Base-by-base conservation (phyloP, 1,140 invertebrate species). In the Ceratina japonica region DNA sequence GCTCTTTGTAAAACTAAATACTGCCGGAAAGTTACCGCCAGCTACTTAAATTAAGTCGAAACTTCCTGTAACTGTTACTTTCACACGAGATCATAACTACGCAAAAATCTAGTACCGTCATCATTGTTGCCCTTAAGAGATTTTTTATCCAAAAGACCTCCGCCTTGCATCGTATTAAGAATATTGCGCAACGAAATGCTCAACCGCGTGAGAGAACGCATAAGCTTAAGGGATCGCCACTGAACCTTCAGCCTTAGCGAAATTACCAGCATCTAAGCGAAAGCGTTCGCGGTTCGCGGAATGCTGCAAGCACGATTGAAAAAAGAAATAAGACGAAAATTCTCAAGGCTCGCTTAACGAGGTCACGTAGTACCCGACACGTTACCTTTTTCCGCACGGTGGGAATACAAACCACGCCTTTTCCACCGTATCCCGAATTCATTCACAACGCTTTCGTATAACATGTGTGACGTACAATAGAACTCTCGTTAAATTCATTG, bases 401-500 rank as follows among this genome's bases (percentile, higher is more conserved):
- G 22, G 18, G 58, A 59, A 66, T 44, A 51, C 66, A 54, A 3
- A 3, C 2, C 31, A 2, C 22, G 3, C 49, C 12, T 8, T 63
- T 8, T 4, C 16, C 16, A 5, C 3, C 16, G 16, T n/a, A 8
- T 58, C 3, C 16, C 12, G 7, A 20, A 61, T 52, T 77, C 71
- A 71, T 77, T 27, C 56, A 71, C 24, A 20, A 62, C 18, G 27
- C 4, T 62, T 24, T 51, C 22, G 44, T 27, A 20, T 44, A 37
- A n/a, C n/a, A n/a, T n/a, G 27, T 16, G 62, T 1, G 15, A 8
- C n/a, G 13, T 20, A 15, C 44, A 3, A 3, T 49, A 58, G 58
- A 54, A 54, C n/a, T 71, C 66, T 77, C 66, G n/a, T 77, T 77
- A 71, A n/a, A 58, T 4, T 44, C 37, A 44, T 44, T 44, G 37